Percentiles rank a stretch among this genome's conserved stretches.
Evolutionary conservation across 2,888 invertebrate genomes (phyloP).

Genomic region (Tuberolachnus salignus): DNA sequence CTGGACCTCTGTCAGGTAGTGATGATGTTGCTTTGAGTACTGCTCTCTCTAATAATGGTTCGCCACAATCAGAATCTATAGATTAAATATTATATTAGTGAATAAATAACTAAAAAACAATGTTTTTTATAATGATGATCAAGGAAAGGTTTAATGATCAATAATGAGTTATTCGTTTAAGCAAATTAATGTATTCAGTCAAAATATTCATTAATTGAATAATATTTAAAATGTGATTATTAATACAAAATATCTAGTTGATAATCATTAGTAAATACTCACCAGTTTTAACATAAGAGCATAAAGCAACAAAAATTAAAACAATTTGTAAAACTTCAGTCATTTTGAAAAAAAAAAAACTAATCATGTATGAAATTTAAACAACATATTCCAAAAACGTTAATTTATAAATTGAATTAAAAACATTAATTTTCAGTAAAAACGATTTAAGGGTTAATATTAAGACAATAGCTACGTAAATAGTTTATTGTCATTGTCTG

Average conservation of each 20-base stretch:
- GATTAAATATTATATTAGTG: neutral
- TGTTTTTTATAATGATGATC: no score
- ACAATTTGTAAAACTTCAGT: neutral
- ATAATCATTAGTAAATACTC: neutral
- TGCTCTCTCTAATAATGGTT: slow-evolving; percentile 76
- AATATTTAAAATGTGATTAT: no score
- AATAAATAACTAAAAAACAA: no score
- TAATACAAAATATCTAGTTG: neutral
- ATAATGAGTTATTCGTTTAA: no score
- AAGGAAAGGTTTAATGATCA: no score
- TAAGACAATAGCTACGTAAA: neutral
- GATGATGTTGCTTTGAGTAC: slow-evolving; percentile 80
- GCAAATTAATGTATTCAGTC: no score
- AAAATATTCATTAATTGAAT: no score
- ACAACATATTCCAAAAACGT: neutral
- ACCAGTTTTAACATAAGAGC: slow-evolving; percentile 39
- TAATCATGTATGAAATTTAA: neutral
- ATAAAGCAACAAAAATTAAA: slow-evolving; percentile 10
- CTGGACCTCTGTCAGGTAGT: slow-evolving; percentile 80
- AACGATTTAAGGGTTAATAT: neutral
- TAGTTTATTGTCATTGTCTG: neutral
- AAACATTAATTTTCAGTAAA: neutral
- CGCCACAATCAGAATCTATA: slow-evolving; percentile 71
- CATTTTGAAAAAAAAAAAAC: slow-evolving; percentile 19
- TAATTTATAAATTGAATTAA: neutral